A percentile compares a stretch with the other conserved stretches of the same genome.
Conservation (phyloP, 2,113 vertebrate genomes). For the Trematomus loennbergii region DNA sequence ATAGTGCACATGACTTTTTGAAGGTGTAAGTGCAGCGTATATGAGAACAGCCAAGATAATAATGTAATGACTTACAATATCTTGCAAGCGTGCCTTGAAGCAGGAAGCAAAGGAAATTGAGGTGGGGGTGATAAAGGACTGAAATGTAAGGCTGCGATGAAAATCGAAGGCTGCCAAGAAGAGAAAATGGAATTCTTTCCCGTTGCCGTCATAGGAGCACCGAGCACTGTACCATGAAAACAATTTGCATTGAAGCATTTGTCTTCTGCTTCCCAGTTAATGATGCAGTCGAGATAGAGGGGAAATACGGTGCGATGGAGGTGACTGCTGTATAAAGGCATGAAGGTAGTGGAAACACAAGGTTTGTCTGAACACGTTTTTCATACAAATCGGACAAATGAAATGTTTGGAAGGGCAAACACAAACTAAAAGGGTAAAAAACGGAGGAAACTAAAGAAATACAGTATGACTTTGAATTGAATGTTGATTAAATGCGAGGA, state of each 20-base stretch:
- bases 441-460: background rate
- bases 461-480: background rate
- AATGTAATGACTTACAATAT: slow-evolving; percentile 9
- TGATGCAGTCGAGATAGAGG: background rate
- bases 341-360: background rate
- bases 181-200: slow-evolving; percentile 44
- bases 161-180: slow-evolving; percentile 36
- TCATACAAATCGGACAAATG: background rate
- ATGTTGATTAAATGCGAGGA: background rate
- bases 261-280: slow-evolving; percentile 45
- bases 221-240: slow-evolving; percentile 47
- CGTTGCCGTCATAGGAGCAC: slow-evolving; percentile 24
- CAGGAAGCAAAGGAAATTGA: slow-evolving; percentile 10
- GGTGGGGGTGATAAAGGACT: background rate
- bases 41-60: background rate
- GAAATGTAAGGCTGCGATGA: background rate
- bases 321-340: background rate
- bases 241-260: slow-evolving; percentile 52
- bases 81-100: slow-evolving; percentile 2
- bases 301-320: background rate
- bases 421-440: background rate
- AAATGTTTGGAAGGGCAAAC: background rate
- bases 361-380: background rate
- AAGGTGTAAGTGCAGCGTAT: no score
- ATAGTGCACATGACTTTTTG: no score